phyloP scores from a whole-genome alignment of 1,140 invertebrate genomes.

The Stratiolaelaps scimitus region DNA sequence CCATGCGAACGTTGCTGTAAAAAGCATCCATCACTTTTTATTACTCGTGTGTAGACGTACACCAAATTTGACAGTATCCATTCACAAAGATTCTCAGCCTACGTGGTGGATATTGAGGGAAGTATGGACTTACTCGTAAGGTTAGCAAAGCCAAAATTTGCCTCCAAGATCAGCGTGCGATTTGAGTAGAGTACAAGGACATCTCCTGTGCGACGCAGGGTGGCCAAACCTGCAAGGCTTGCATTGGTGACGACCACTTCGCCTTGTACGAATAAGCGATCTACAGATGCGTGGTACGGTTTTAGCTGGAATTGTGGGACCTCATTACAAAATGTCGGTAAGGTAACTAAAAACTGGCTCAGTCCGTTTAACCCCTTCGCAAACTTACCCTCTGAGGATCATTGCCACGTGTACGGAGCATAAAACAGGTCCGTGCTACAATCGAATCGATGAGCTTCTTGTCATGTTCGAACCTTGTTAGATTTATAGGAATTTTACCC shows the following conservation, averaged over 20 bases:
- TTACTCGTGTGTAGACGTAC: too few relatives aligned
- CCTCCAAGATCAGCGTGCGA: not conserved
- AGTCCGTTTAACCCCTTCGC: not conserved
- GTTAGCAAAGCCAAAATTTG: constrained; percentile 15
- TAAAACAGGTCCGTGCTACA: not conserved
- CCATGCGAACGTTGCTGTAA: constrained; percentile 5
- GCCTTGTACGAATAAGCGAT: not conserved
- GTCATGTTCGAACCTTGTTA: constrained; percentile 8
- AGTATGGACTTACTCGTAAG: not conserved
- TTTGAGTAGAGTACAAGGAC: constrained; percentile 23
- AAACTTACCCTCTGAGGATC: constrained; percentile 4
- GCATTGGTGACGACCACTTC: constrained; percentile 6
- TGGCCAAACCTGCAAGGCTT: not conserved
- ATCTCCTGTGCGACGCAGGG: constrained; percentile 7
- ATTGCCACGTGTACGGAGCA: not conserved
- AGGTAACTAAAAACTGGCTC: not conserved
- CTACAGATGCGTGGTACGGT: not conserved
- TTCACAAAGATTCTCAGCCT: too few relatives aligned
- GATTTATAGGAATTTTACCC: constrained; percentile 7
- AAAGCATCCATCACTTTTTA: not conserved
- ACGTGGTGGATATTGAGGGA: not conserved
- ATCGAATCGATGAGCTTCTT: constrained; percentile 13
- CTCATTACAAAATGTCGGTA: too few relatives aligned
- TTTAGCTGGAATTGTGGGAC: not conserved
- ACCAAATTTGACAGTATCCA: not conserved